phyloP scores from a whole-genome alignment of 2,888 invertebrate species.

The Trypoxylon attenuatum region DNA sequence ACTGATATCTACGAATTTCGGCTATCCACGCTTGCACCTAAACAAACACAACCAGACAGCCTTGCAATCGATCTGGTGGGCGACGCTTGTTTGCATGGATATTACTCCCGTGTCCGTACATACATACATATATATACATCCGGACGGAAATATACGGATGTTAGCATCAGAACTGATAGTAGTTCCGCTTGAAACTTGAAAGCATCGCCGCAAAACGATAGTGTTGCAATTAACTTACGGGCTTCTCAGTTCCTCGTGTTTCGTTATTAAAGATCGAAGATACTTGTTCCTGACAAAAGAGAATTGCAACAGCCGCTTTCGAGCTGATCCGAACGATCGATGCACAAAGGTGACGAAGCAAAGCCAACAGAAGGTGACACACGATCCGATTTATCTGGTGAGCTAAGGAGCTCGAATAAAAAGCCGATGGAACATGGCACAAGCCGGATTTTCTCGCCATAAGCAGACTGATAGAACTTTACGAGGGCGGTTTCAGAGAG shows the following conservation, averaged over 20 bases:
- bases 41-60: not conserved
- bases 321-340: not conserved
- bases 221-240: no score
- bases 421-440: slow-evolving; percentile 1
- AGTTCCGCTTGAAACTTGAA: not conserved
- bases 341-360: not conserved
- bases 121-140: not conserved
- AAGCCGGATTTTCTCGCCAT: slow-evolving; percentile 23
- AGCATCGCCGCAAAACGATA: no score
- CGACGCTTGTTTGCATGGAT: not conserved
- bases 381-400: slow-evolving; percentile 23
- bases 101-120: not conserved
- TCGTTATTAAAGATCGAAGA: no score
- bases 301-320: no score
- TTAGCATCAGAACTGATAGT: not conserved
- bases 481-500: slow-evolving; percentile 27
- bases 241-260: no score
- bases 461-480: slow-evolving; percentile 38
- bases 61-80: not conserved
- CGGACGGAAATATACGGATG: not conserved
- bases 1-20: not conserved
- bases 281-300: no score
- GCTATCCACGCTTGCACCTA: not conserved
- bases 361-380: not conserved
- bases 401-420: not conserved